Conservation (phyloP, 1,140 invertebrate genomes). For the Tribolium madens region DNA sequence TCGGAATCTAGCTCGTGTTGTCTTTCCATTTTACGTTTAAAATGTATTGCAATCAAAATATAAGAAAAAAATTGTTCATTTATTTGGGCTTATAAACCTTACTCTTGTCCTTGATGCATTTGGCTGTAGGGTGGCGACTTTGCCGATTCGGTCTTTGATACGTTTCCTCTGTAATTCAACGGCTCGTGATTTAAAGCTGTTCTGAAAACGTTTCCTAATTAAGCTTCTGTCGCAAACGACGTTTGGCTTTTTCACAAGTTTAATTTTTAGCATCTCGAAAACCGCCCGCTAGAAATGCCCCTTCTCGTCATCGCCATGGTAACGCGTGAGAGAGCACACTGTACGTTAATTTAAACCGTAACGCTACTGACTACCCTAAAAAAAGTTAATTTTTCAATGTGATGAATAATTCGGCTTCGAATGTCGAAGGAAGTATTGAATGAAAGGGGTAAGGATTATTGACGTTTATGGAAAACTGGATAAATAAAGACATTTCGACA, state of each 20-base stretch:
- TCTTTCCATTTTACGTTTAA: no score
- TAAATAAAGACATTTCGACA: no score
- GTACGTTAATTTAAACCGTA: constrained; percentile 53
- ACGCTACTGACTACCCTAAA: constrained; percentile 48
- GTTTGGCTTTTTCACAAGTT: constrained; percentile 63
- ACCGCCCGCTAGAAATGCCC: constrained; percentile 56
- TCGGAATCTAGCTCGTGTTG: background rate
- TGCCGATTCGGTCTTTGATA: constrained; percentile 40
- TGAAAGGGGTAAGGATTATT: constrained; percentile 46
- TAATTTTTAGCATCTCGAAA: constrained; percentile 64
- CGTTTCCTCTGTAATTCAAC: constrained; percentile 58
- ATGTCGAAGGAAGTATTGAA: constrained; percentile 49
- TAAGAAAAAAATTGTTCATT: no score
- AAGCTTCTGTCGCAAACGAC: constrained; percentile 66
- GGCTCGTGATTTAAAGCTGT: constrained; percentile 63
- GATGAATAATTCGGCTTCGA: constrained; percentile 60
- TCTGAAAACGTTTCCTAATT: constrained; percentile 66
- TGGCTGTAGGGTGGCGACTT: background rate
- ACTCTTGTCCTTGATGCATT: constrained; percentile 3
- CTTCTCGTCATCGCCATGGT: constrained; percentile 53
- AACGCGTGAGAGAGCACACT: constrained; percentile 45
- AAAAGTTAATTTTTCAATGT: constrained; percentile 61
- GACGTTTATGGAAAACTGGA: background rate
- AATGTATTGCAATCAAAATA: no score
- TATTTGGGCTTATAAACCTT: no score